These are phyloP conservation scores for Synchiropus splendidus DNA, from an alignment of 2,113 vertebrate species.

Conservation along the genomic window DNA sequence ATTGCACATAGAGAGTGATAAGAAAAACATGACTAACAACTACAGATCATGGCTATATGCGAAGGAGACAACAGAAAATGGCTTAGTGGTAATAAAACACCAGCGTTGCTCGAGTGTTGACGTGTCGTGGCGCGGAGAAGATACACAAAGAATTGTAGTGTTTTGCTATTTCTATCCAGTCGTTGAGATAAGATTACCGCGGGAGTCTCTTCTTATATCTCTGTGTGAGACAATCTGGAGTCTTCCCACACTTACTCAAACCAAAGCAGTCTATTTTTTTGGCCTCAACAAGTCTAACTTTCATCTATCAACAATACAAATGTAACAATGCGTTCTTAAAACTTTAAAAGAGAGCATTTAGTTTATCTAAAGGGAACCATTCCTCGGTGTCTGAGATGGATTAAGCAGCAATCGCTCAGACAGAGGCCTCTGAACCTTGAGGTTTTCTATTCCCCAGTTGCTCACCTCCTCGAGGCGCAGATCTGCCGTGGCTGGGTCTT, in stretches of 20 bases:
- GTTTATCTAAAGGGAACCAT: too few relatives aligned
- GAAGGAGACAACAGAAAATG: slow-evolving; percentile 11
- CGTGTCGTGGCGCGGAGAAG: slow-evolving; percentile 22
- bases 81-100: slow-evolving; percentile 5
- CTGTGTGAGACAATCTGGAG: slow-evolving; percentile 30
- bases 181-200: slow-evolving; percentile 48
- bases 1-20: background rate
- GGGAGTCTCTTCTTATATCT: slow-evolving; percentile 34
- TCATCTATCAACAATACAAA: slow-evolving; percentile 1
- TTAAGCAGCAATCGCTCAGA: slow-evolving; percentile 50
- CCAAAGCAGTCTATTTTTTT: background rate
- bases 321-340: too few relatives aligned
- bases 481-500: slow-evolving; percentile 15
- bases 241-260: slow-evolving; percentile 24
- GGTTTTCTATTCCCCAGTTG: slow-evolving; percentile 32
- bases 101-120: slow-evolving; percentile 39
- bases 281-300: slow-evolving; percentile 1
- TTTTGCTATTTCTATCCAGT: slow-evolving; percentile 52
- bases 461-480: slow-evolving; percentile 24
- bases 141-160: slow-evolving; percentile 15
- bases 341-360: too few relatives aligned
- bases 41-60: background rate
- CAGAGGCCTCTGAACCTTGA: slow-evolving; percentile 23
- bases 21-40: background rate
- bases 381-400: slow-evolving; percentile 32